phyloP scores from a whole-genome alignment of 1,140 invertebrate genomes.

The Lepidurus arcticus region DNA sequence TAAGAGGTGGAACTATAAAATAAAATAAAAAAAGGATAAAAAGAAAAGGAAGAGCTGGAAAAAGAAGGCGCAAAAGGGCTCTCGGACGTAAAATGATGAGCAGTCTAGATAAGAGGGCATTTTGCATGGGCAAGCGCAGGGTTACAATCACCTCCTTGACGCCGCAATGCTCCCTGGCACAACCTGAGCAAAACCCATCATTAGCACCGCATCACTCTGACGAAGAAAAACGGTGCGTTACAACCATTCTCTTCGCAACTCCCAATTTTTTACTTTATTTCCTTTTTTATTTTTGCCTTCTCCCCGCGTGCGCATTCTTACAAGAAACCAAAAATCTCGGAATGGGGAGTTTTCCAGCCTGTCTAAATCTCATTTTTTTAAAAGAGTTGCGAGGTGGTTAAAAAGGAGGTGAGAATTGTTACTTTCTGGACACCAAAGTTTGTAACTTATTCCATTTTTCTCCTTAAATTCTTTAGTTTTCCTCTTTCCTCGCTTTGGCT shows the following conservation, averaged over 20 bases:
- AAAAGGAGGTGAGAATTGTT: too few relatives aligned
- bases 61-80: conserved; percentile 1
- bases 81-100: conserved; percentile 11
- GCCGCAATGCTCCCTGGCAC: conserved; percentile 10
- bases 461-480: too few relatives aligned
- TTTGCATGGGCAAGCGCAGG: conserved; percentile 12
- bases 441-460: too few relatives aligned
- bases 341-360: too few relatives aligned
- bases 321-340: not conserved
- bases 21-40: not conserved
- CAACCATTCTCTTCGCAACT: not conserved
- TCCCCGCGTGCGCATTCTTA: not conserved
- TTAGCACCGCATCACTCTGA: conserved; percentile 18
- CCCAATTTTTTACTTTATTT: not conserved
- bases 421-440: too few relatives aligned
- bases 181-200: conserved; percentile 15
- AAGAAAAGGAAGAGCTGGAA: not conserved
- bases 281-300: too few relatives aligned
- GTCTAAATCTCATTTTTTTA: too few relatives aligned
- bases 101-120: conserved; percentile 8
- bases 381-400: too few relatives aligned
- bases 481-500: too few relatives aligned
- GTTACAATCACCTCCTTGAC: conserved; percentile 21
- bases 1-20: not conserved
- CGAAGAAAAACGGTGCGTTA: conserved; percentile 18